phyloP scores from a whole-genome alignment of 2,797 vertebrate genomes.

The Glyptemys insculpta region DNA sequence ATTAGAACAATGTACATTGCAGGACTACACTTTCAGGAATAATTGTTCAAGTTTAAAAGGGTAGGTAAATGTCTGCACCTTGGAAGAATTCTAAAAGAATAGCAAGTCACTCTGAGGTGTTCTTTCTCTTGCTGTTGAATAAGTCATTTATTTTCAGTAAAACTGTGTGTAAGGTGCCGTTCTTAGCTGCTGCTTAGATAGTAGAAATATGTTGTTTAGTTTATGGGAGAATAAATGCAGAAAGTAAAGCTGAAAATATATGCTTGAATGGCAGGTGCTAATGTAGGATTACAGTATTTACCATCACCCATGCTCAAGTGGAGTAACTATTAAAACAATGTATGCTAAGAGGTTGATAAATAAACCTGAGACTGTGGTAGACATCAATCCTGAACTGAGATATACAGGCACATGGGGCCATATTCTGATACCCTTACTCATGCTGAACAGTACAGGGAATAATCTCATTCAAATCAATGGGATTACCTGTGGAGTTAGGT shows the following conservation, averaged over 20 bases:
- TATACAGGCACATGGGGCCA: not conserved
- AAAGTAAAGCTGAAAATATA: not conserved
- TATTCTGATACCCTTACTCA: not conserved
- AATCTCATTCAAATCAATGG: not conserved
- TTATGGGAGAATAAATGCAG: not conserved
- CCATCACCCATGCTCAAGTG: not conserved
- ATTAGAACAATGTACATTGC: not conserved
- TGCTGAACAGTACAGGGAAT: not conserved
- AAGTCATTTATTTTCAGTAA: not conserved
- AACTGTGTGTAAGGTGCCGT: not conserved
- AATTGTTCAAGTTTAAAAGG: conserved; percentile 30
- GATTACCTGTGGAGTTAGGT: not conserved
- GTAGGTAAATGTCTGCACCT: not conserved
- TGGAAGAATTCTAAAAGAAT: not conserved
- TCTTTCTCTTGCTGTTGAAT: not conserved
- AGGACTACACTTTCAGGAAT: not conserved
- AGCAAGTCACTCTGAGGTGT: not conserved
- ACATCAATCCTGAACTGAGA: not conserved
- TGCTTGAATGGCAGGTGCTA: not conserved
- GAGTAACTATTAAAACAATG: not conserved
- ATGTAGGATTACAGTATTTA: not conserved
- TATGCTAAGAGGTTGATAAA: not conserved
- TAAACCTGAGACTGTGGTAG: not conserved
- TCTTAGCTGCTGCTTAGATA: not conserved
- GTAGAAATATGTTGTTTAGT: not conserved